These are phyloP conservation scores for Meriones unguiculatus DNA, from an alignment of 2,113 vertebrate species.

Conservation along the genomic window DNA sequence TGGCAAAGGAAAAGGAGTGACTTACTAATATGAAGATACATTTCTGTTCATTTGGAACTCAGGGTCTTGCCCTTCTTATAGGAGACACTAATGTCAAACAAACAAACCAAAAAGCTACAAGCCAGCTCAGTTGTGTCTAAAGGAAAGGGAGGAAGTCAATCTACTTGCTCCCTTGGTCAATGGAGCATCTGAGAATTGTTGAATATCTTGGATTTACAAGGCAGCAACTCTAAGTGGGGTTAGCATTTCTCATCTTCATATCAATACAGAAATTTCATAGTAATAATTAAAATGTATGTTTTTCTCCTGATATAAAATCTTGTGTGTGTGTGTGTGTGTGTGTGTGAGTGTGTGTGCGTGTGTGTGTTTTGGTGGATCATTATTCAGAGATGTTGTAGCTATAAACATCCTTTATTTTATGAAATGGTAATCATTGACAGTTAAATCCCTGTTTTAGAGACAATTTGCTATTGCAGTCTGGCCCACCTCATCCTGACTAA, in stretches of 20 bases:
- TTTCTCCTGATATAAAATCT: too few relatives aligned
- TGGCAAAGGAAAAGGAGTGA: not conserved
- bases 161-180: not conserved
- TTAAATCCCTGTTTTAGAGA: not conserved
- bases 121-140: not conserved
- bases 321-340: not conserved
- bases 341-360: too few relatives aligned
- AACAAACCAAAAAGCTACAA: not conserved
- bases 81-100: not conserved
- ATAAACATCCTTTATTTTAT: not conserved
- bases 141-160: not conserved
- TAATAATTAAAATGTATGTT: not conserved
- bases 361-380: not conserved
- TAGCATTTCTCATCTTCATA: not conserved
- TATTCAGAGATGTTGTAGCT: not conserved
- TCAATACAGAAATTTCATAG: not conserved
- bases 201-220: not conserved
- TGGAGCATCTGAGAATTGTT: not conserved
- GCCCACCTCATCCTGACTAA: not conserved
- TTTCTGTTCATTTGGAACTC: not conserved
- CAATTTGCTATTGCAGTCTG: not conserved
- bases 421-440: not conserved
- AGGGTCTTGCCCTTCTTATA: not conserved
- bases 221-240: not conserved
- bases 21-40: not conserved